Percentiles rank a stretch among this genome's conserved stretches.
phyloP scores from a whole-genome alignment of 2,797 vertebrate genomes.

The Spea hammondii region DNA sequence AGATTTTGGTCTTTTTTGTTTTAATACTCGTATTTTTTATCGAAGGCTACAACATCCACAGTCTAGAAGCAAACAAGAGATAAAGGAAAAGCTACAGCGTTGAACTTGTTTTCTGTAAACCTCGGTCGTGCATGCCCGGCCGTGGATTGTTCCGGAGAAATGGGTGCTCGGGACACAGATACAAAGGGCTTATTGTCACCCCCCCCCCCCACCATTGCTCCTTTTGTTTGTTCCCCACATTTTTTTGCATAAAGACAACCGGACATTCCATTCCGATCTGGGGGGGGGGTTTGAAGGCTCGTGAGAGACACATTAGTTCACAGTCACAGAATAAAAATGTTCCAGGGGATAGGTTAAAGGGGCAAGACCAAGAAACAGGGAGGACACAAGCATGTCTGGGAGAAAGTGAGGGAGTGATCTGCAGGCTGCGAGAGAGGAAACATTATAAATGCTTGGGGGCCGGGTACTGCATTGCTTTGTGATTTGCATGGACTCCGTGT shows the following conservation, averaged over 20 bases:
- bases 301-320: conserved; percentile 6
- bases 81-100: background rate
- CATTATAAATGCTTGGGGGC: background rate
- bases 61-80: background rate
- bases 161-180: background rate
- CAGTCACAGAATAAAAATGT: conserved; percentile 22
- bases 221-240: conserved; percentile 40
- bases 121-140: conserved; percentile 14
- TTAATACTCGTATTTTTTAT: background rate
- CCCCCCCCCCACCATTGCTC: background rate
- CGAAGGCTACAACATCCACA: background rate
- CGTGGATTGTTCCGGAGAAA: conserved; percentile 41
- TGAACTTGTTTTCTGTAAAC: conserved; percentile 8
- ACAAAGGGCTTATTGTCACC: conserved; percentile 52
- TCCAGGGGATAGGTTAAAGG: conserved; percentile 18
- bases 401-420: conserved; percentile 2
- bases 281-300: background rate
- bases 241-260: conserved; percentile 32
- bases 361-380: conserved; percentile 9
- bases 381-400: conserved; percentile 2
- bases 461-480: no score
- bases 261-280: conserved; percentile 54
- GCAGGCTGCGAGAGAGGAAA: background rate
- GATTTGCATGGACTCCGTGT: no score
- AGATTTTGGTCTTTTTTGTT: no score